Conservation (phyloP, 2,797 vertebrate species). For the Sebastes vulpes region DNA sequence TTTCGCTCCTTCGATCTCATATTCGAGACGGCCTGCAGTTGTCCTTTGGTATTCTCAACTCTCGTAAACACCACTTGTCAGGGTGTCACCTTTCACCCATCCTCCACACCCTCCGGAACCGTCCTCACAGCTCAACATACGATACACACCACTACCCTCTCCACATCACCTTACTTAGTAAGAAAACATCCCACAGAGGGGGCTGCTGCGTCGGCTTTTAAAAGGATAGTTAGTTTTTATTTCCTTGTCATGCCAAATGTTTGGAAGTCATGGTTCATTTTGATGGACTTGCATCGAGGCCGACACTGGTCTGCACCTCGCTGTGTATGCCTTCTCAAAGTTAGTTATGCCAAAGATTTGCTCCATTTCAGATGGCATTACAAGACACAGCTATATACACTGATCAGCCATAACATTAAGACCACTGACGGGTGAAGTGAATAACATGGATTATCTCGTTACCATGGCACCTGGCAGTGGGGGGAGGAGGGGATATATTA, state of each 20-base stretch:
- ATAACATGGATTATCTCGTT: too few species aligned
- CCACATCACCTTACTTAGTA: background rate
- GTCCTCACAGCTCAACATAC: slow-evolving; percentile 27
- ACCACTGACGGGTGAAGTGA: too few species aligned
- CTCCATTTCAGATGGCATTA: background rate
- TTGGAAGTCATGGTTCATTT: background rate
- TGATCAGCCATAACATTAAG: too few species aligned
- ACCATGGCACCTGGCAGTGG: too few species aligned
- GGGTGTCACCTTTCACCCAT: slow-evolving; percentile 69
- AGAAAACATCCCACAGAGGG: slow-evolving; percentile 1
- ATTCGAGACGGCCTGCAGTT: slow-evolving; percentile 53
- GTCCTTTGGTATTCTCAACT: slow-evolving; percentile 57
- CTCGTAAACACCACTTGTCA: slow-evolving; percentile 76
- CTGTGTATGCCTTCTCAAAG: background rate
- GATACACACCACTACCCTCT: slow-evolving; percentile 5
- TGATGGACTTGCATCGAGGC: background rate
- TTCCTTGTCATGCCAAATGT: background rate
- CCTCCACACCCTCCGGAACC: background rate
- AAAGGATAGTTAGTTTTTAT: background rate
- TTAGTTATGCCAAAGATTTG: background rate
- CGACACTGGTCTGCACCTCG: background rate
- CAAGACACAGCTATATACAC: background rate
- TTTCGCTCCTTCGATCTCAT: slow-evolving; percentile 45
- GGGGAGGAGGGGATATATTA: too few species aligned
- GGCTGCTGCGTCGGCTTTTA: background rate